phyloP scores from a whole-genome alignment of 2,797 vertebrate species.

The Enteromius treurensis region DNA sequence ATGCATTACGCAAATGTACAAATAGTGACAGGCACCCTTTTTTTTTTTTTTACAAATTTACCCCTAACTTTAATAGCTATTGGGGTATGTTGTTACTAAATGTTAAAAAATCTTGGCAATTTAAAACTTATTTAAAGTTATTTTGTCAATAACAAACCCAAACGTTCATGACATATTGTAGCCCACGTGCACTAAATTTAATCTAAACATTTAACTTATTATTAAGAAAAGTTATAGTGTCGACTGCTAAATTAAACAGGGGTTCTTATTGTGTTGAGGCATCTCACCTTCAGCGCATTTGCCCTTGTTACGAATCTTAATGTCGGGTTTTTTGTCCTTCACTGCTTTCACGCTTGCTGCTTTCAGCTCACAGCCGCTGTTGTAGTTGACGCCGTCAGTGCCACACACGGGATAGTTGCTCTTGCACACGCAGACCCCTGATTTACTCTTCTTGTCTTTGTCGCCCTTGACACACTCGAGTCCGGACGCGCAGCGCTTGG shows the following conservation, averaged over 20 bases:
- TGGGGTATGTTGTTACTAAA: background rate
- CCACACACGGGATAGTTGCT: conserved; percentile 87
- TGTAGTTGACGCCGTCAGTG: conserved; percentile 82
- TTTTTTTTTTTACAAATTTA: background rate
- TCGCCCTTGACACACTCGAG: conserved; percentile 84
- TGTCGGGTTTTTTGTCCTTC: conserved; percentile 69
- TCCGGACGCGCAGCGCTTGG: conserved; percentile 80
- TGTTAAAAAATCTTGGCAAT: background rate
- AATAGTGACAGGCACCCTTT: background rate
- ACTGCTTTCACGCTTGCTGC: conserved; percentile 77
- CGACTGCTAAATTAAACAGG: background rate
- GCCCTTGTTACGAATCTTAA: conserved; percentile 85
- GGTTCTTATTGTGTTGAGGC: background rate
- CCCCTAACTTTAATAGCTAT: too few relatives aligned
- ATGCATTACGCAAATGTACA: background rate
- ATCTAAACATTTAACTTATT: background rate
- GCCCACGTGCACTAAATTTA: background rate
- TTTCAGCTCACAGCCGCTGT: conserved; percentile 82
- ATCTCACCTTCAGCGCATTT: conserved; percentile 86
- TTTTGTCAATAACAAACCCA: background rate
- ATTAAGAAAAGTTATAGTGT: background rate
- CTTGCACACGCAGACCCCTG: conserved; percentile 85
- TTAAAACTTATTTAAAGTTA: background rate
- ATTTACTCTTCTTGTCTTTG: conserved; percentile 77
- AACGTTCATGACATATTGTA: background rate